Evolutionary conservation across 2,113 vertebrate species (phyloP), one percentile per base, ranked within the genome.

Genomic region (Cynoglossus semilaevis): DNA sequence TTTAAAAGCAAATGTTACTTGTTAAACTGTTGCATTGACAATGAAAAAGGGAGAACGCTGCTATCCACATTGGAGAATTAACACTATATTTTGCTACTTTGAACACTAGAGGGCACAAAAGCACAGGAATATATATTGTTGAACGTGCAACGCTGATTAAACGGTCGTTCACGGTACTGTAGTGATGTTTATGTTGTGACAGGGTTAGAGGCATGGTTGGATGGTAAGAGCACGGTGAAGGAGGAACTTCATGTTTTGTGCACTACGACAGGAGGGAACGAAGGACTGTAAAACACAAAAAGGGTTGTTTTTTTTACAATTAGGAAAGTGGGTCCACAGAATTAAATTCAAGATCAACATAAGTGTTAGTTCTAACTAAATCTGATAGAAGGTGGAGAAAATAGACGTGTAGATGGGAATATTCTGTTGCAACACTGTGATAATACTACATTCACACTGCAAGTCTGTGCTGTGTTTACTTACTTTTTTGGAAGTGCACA

Each of bases 41-140:
- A 86, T 79, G 85, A 89, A 53, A 63, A 77, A 82, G 82, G 89
- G 70, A 85, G 83, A 86, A 77, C 85, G 87, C 87, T 92, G 59
- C 60, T 72, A 45, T 4, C 80, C 71, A 78, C 76, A 88, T 68
- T 51, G 62, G 63, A 87, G 77, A 85, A 83, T 75, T 85, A 76
- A 85, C 73, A 77, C 70, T 90, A 91, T 94, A 93, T 94, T 95
- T 95, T 95, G 91, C 90, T 93, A 93, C 91, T 94, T 93, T 89
- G 93, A 94, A 87, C 83, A 85, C 58, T 81, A 92, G 89, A 90
- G 90, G 90, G 90, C 90, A 92, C 90, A 92, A 91, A 92, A 94
- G 91, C 90, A 92, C 87, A 93, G 85, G 85, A 50, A 66, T 86
- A 88, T 90, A 88, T 88, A 86, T 90, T 86, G 74, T 70, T 77